Evolutionary conservation across 2,797 vertebrate genomes (phyloP), one percentile per base, ranked within the genome.

Genomic region (Tinamus major): DNA sequence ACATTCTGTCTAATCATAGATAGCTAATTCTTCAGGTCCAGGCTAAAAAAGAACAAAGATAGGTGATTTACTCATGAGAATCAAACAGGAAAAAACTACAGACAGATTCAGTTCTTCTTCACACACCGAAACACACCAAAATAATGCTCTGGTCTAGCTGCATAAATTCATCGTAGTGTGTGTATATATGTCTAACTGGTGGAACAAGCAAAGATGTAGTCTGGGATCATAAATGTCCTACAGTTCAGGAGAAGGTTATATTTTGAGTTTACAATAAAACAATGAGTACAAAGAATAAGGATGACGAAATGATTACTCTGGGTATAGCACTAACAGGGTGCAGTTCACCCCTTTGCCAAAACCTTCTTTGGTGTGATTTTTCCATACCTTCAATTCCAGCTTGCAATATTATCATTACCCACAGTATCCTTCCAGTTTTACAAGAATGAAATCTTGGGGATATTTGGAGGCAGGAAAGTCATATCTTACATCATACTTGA

Each of bases 161-260:
- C 20, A 76, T 33, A 64, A 42, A 2, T 58, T 51, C 3, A 0
- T 31, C 8, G 44, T 53, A 0, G 7, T 41, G 26, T 29, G 61
- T 39, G 61, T 29, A 44, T n/a, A 31, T 62, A 21, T 75, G 21
- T 2, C 29, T 68, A 48, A 27, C 42, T 67, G 31, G 37, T 23
- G 6, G 29, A 74, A 72, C 77, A 37, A 31, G 37, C 2, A 7
- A 6, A 59, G 2, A 1, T 37, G 18, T 33, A 31, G 1, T 55
- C 70, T 46, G 31, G 3, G 3, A 53, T 9, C 6, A 26, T 23
- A 20, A 1, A 3, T 26, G 2, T 55, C 41, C 17, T 82, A 1
- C 49, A 29, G 65, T 85, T 83, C 9, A 77, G 31, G 10, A 59
- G 20, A 39, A 35, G 1, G 2, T 39, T 70, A 4, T 70, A 51